phyloP scores from a whole-genome alignment of 1,140 invertebrate genomes.

The Tyrophagus putrescentiae region DNA sequence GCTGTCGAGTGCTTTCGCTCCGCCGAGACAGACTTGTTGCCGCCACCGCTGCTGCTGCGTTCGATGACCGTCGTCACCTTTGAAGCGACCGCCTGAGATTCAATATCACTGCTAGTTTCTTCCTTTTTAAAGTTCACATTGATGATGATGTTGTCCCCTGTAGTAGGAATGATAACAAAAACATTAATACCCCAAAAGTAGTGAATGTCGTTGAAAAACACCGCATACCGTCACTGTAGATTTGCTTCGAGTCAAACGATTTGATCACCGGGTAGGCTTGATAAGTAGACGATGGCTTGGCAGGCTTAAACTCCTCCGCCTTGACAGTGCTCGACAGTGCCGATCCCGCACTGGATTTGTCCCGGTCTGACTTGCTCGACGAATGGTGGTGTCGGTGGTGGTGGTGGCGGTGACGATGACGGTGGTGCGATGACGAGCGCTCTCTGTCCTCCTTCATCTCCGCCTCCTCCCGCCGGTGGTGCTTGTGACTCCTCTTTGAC shows the following conservation, averaged over 20 bases:
- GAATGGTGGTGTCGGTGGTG: not conserved
- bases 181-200: not conserved
- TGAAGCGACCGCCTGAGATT: not conserved
- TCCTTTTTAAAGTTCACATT: conserved; percentile 61
- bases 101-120: not conserved
- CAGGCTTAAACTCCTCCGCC: not conserved
- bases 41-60: not conserved
- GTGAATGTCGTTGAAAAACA: not conserved
- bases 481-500: not conserved
- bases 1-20: not conserved
- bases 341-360: not conserved
- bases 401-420: conserved; percentile 1
- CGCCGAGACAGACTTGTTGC: not conserved
- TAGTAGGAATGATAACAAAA: not conserved
- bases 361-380: not conserved
- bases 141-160: conserved; percentile 65
- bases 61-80: not conserved
- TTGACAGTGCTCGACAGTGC: not conserved
- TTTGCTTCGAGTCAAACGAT: conserved; percentile 48
- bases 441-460: not conserved
- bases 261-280: conserved; percentile 40
- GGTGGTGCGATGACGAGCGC: not conserved
- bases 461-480: not conserved
- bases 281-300: not conserved
- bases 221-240: conserved; percentile 59